Evolutionary conservation across 2,888 invertebrate genomes (phyloP), one percentile per base, ranked within the genome.

Genomic region (Luffia ferchaultella): DNA sequence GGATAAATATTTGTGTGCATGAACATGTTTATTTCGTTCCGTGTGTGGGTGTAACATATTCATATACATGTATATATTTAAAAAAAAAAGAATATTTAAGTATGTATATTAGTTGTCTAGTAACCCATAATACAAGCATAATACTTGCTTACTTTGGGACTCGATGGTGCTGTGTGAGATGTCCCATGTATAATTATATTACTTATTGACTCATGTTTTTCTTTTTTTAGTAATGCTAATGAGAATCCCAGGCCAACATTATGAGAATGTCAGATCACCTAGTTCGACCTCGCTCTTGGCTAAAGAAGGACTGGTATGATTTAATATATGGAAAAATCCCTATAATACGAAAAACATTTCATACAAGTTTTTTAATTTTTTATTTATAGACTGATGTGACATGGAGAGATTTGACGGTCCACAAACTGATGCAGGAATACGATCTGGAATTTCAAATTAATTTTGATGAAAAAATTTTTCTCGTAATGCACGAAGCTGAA

Each of bases 351-450:
- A 17, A 43, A 17, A 7, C n/a, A n/a, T n/a, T n/a, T n/a, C n/a
- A n/a, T n/a, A n/a, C n/a, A n/a, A 30, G 5, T 30, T 3, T 30
- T 42, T 40, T 43, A 5, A 45, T 40, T 20, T 17, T 45, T 17
- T 42, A 49, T 20, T 58, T 58, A 1, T 57, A 83, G 80, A 75
- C 71, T 5, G 76, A 79, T 42, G 76, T 85, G 0, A 88, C 90
- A 0, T 93, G 93, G 92, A 85, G 88, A 15, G 91, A 92, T 62
- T 73, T 92, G 48, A 89, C 91, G 45, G 89, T 89, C 0, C 86
- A 87, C 52, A 85, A 87, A 48, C 80, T 91, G 47, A 77, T 92
- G 56, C 86, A 89, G 49, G 93, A 93, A 60, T 87, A 88, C 55
- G 85, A 86, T 7, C 69, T 92, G 50, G 82, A 87, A 55, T 92